phyloP scores from a whole-genome alignment of 2,113 vertebrate species.

The Aramus guarauna region DNA sequence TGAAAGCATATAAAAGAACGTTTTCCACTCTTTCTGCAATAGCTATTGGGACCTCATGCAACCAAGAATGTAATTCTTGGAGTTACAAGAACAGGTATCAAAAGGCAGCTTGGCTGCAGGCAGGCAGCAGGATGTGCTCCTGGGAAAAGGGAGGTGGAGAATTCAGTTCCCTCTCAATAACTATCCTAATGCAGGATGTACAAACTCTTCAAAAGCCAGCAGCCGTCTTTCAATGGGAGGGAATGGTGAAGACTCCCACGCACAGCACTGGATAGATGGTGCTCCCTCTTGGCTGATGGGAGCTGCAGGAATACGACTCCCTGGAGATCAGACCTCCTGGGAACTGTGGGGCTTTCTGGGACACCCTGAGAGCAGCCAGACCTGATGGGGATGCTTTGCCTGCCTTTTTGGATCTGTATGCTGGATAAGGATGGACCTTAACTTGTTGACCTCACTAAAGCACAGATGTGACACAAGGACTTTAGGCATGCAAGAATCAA shows the following conservation, averaged over 20 bases:
- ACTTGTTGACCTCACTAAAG: neutral
- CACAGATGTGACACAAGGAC: neutral
- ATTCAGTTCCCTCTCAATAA: neutral
- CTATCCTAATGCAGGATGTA: neutral
- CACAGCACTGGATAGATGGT: fast-evolving
- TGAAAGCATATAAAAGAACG: fast-evolving
- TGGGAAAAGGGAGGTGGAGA: neutral
- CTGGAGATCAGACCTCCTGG: neutral
- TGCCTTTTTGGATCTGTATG: neutral
- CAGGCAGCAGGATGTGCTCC: neutral
- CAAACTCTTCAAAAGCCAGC: neutral
- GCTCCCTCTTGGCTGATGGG: neutral
- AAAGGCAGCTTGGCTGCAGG: neutral
- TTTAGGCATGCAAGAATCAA: neutral
- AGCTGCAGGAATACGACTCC: neutral
- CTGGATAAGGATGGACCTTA: neutral
- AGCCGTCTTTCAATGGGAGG: neutral
- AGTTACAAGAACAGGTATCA: neutral
- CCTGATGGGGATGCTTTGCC: neutral
- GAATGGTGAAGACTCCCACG: neutral
- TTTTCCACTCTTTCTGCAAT: neutral
- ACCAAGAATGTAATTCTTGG: neutral
- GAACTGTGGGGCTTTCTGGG: neutral
- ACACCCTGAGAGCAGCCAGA: neutral
- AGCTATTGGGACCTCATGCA: neutral